phyloP scores from a whole-genome alignment of 53 echinoderm and acorn worm genomes.

The Paracentrotus lividus region DNA sequence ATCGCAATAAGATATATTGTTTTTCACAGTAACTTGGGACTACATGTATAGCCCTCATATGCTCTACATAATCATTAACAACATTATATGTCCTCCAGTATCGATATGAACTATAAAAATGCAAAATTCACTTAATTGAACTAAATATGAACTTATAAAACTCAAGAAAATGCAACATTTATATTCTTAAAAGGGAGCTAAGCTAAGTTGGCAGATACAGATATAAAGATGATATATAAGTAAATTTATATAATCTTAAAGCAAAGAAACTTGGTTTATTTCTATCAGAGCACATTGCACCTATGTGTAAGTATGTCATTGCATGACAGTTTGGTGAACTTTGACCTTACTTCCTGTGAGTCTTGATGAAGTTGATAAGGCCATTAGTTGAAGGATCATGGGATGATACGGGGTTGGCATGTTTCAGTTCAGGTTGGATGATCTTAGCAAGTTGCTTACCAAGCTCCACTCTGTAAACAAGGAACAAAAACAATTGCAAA shows the following conservation, averaged over 20 bases:
- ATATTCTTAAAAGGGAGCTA: too few relatives aligned
- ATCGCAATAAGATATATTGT: background rate
- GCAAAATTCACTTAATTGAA: too few relatives aligned
- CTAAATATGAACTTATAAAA: too few relatives aligned
- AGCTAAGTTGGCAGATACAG: too few relatives aligned
- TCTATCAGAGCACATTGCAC: conserved; percentile 50
- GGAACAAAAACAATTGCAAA: background rate
- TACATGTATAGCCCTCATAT: background rate
- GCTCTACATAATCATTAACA: background rate
- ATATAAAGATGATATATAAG: too few relatives aligned
- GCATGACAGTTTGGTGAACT: background rate
- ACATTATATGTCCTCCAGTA: too few relatives aligned
- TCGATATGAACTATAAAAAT: too few relatives aligned
- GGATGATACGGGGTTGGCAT: conserved; percentile 75
- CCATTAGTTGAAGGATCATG: conserved; percentile 98
- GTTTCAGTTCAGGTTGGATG: conserved; percentile 95
- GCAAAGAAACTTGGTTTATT: background rate
- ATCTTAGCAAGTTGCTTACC: conserved; percentile 98
- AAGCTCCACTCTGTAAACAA: conserved; percentile 86
- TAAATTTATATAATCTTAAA: too few relatives aligned
- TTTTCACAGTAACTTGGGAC: conserved; percentile 7
- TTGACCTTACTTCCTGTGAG: conserved; percentile 75
- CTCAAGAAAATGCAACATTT: too few relatives aligned
- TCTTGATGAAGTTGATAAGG: conserved; percentile 98
- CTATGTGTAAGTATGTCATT: background rate